phyloP scores from a whole-genome alignment of 2,888 invertebrate species.

The Acronicta alni region DNA sequence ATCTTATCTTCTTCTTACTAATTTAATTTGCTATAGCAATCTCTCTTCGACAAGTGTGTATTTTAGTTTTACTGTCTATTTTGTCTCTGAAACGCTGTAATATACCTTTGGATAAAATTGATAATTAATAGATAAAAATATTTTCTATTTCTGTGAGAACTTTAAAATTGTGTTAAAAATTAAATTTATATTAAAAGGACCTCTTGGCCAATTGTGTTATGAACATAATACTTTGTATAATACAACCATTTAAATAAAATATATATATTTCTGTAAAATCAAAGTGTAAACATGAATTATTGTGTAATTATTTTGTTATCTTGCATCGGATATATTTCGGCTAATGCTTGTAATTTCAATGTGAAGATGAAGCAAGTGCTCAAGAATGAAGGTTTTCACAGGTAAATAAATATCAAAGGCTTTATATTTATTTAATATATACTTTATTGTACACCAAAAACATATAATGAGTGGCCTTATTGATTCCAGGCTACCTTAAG shows the following conservation, averaged over 20 bases:
- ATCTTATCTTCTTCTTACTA: constrained; percentile 7
- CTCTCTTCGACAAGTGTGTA: not conserved
- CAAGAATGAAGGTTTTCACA: constrained; percentile 78
- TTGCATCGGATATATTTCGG: constrained; percentile 49
- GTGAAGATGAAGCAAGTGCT: constrained; percentile 73
- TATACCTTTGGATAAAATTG: not conserved
- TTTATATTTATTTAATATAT: no score
- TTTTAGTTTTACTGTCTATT: no score
- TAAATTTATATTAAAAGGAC: not conserved
- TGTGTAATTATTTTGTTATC: constrained; percentile 29
- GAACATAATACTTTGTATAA: not conserved
- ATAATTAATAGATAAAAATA: no score
- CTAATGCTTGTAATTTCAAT: constrained; percentile 69
- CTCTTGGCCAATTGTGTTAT: not conserved
- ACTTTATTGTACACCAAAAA: no score
- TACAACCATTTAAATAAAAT: not conserved
- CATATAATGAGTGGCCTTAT: no score
- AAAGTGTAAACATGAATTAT: constrained; percentile 6
- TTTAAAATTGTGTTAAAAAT: no score
- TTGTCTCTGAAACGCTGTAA: not conserved
- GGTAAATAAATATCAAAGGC: constrained; percentile 61
- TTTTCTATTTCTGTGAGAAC: constrained; percentile 9
- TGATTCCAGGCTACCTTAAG: no score
- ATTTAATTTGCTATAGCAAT: not conserved
- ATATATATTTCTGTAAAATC: not conserved